phyloP scores from a whole-genome alignment of 2,888 invertebrate genomes.

The Hemaris fuciformis region DNA sequence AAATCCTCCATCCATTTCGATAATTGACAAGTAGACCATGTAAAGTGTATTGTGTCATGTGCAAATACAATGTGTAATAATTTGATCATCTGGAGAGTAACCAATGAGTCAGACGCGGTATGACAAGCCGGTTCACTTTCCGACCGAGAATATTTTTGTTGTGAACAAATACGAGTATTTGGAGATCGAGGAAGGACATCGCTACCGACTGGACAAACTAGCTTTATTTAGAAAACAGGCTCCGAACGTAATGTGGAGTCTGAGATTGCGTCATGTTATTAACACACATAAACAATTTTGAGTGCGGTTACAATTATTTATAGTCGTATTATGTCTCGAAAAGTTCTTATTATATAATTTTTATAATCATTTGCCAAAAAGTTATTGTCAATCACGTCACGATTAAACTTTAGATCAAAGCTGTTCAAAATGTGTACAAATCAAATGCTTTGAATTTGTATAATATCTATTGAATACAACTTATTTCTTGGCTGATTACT shows the following conservation, averaged over 20 bases:
- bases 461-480: conserved; percentile 37
- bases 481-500: conserved; percentile 51
- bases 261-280: conserved; percentile 37
- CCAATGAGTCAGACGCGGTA: neutral
- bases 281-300: conserved; percentile 29
- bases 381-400: neutral
- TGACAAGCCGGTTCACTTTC: conserved; percentile 3
- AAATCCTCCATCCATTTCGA: no score
- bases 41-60: neutral
- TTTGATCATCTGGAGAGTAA: neutral
- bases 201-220: conserved; percentile 27
- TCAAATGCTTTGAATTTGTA: conserved; percentile 17
- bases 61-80: neutral
- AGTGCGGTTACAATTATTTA: neutral
- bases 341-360: neutral
- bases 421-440: neutral
- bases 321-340: neutral
- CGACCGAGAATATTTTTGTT: conserved; percentile 10
- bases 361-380: neutral
- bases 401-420: neutral
- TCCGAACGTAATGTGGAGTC: conserved; percentile 20
- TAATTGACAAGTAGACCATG: no score
- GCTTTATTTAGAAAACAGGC: conserved; percentile 36
- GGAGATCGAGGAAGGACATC: conserved; percentile 14
- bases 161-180: conserved; percentile 14